phyloP scores from a whole-genome alignment of 2,113 vertebrate genomes.

The Sisor rabdophorus region DNA sequence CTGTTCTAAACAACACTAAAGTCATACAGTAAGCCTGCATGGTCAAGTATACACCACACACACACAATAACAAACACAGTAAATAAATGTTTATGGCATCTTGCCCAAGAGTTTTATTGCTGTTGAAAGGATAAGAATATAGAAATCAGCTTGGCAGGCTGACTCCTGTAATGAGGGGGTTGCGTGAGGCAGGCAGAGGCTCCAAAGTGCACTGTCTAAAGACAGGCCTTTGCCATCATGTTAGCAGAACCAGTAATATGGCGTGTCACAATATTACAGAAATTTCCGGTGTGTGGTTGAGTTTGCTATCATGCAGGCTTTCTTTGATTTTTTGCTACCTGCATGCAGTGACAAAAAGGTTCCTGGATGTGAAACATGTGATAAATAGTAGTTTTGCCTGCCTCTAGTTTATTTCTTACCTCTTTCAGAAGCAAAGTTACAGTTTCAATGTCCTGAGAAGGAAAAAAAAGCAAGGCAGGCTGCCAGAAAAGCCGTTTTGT shows the following conservation, averaged over 20 bases:
- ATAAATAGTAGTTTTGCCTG: not conserved
- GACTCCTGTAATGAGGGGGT: slow-evolving; percentile 47
- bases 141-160: slow-evolving; percentile 50
- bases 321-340: slow-evolving; percentile 22
- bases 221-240: slow-evolving; percentile 35
- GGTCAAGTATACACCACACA: not conserved
- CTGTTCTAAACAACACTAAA: not conserved
- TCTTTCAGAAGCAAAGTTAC: not conserved
- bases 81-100: slow-evolving; percentile 46
- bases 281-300: slow-evolving; percentile 14
- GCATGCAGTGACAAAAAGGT: slow-evolving; percentile 19
- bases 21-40: not conserved
- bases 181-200: slow-evolving; percentile 32
- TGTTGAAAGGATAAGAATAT: slow-evolving; percentile 51
- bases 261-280: slow-evolving; percentile 39
- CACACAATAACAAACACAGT: slow-evolving; percentile 12
- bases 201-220: slow-evolving; percentile 43
- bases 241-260: slow-evolving; percentile 46
- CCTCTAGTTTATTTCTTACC: not conserved
- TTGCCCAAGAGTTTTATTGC: slow-evolving; percentile 50
- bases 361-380: not conserved
- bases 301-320: slow-evolving; percentile 26
- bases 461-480: not conserved
- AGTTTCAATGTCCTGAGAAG: not conserved
- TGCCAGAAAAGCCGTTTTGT: slow-evolving; percentile 8